Conservation (phyloP, 2,113 vertebrate species). For the Aptenodytes patagonicus region DNA sequence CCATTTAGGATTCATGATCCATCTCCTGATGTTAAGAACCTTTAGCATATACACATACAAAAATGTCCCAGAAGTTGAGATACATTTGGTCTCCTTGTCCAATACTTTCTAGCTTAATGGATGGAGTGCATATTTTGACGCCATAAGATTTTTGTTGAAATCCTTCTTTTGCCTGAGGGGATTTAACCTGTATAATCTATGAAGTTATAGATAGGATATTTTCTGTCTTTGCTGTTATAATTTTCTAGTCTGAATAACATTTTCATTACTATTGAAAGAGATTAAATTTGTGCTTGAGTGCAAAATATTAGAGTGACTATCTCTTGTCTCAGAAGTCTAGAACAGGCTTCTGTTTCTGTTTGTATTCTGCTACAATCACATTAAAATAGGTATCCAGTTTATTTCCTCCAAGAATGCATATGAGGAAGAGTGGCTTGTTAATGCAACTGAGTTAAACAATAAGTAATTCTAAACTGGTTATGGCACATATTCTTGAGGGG, state of each 20-base stretch:
- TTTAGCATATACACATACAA: background rate
- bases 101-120: background rate
- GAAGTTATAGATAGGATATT: background rate
- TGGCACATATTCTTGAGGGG: background rate
- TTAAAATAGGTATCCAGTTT: background rate
- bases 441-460: background rate
- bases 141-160: background rate
- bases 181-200: background rate
- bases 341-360: background rate
- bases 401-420: background rate
- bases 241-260: background rate
- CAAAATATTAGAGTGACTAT: background rate
- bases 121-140: background rate
- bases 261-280: background rate
- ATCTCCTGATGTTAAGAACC: background rate
- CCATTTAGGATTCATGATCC: background rate
- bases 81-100: background rate
- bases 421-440: background rate
- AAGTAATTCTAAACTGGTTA: background rate
- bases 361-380: background rate
- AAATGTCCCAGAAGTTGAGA: background rate
- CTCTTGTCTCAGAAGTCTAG: background rate
- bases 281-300: background rate
- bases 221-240: background rate
- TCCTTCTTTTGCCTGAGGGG: background rate